Evolutionary conservation across 2,888 invertebrate genomes (phyloP).

Genomic region (Adelphocoris suturalis): DNA sequence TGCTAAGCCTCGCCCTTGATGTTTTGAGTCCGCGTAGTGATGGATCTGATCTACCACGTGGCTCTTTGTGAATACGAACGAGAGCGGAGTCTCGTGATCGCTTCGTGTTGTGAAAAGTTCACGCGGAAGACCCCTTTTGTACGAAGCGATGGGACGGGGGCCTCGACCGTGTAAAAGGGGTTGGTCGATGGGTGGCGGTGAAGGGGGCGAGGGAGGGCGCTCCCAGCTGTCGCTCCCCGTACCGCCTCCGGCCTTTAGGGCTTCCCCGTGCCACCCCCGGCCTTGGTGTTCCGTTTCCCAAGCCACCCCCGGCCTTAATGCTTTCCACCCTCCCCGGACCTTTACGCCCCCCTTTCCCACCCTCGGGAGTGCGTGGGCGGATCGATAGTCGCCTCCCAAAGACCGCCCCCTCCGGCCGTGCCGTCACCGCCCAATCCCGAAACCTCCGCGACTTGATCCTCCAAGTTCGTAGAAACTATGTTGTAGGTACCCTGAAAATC

Average conservation of each 20-base stretch:
- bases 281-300: background rate
- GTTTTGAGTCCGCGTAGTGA: background rate
- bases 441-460: background rate
- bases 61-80: background rate
- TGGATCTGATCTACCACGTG: background rate
- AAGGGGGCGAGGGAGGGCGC: background rate
- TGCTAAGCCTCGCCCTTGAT: too few species aligned
- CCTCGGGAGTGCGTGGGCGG: background rate
- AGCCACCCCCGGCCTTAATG: too few species aligned
- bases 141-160: background rate
- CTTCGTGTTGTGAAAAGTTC: conserved; percentile 37
- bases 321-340: background rate
- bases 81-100: background rate
- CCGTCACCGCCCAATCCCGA: background rate
- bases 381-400: conserved; percentile 14
- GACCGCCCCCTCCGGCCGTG: background rate
- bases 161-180: background rate
- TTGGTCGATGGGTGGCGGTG: background rate
- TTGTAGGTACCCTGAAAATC: too few species aligned
- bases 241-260: background rate
- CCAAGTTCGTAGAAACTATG: too few species aligned
- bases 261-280: background rate
- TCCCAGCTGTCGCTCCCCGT: conserved; percentile 25
- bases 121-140: conserved; percentile 1
- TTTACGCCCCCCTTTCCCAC: background rate